Evolutionary conservation across 2,888 invertebrate species (phyloP).

Genomic region (Onchidella celtica): DNA sequence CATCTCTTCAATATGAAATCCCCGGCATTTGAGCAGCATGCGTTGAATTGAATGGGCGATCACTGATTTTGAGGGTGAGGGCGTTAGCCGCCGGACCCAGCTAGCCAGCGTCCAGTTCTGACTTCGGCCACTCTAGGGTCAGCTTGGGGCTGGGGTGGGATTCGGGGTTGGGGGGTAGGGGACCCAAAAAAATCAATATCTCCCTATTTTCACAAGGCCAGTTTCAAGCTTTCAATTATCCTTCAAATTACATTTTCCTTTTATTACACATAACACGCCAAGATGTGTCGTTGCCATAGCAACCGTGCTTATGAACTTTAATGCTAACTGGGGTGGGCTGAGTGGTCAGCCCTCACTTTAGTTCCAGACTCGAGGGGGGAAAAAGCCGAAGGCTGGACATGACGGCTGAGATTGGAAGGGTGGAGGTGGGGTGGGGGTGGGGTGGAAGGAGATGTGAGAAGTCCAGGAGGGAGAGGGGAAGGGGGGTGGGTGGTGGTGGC

Average conservation of each 20-base stretch:
- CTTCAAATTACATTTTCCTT: conserved; percentile 59
- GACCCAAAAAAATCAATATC: conserved; percentile 43
- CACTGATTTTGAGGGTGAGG: conserved; percentile 12
- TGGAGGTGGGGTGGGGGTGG: not conserved
- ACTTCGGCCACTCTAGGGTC: not conserved
- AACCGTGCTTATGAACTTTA: conserved; percentile 59
- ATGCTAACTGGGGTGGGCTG: conserved; percentile 49
- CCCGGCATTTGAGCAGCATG: conserved; percentile 17
- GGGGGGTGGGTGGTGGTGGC: too few species aligned
- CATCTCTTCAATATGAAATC: conserved; percentile 13
- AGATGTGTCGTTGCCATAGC: conserved; percentile 57
- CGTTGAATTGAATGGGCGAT: not conserved
- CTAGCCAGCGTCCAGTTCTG: conserved; percentile 10
- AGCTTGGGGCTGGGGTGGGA: not conserved
- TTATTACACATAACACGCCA: conserved; percentile 59
- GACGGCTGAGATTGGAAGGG: not conserved
- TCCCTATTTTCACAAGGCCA: conserved; percentile 55
- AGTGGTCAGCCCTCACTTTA: conserved; percentile 42
- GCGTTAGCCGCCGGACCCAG: not conserved
- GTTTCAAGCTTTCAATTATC: conserved; percentile 57
- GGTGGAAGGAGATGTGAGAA: not conserved
- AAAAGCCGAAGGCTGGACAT: not conserved
- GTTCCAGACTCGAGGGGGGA: not conserved
- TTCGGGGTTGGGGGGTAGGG: not conserved
- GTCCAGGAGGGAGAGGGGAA: not conserved